Evolutionary conservation across 2,113 vertebrate species (phyloP).

Genomic region (Struthidea cinerea): DNA sequence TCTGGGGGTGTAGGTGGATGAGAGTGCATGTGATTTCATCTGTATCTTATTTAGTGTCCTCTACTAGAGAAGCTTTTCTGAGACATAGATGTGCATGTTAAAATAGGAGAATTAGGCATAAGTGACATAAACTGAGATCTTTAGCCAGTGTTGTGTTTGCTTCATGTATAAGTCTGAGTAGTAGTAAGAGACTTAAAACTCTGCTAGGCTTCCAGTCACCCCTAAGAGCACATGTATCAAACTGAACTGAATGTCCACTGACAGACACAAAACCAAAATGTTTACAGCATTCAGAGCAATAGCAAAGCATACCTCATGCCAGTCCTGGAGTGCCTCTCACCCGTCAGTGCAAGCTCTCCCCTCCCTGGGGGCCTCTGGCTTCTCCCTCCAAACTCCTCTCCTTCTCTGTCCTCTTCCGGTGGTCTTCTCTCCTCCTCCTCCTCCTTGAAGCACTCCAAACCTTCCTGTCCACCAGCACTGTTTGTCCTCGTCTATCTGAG

Average conservation of each 20-base stretch:
- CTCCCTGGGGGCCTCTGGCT: neutral
- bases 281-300: conserved; percentile 79
- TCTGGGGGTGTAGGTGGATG: neutral
- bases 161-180: neutral
- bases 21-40: neutral
- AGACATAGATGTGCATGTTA: conserved; percentile 52
- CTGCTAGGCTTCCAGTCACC: conserved; percentile 33
- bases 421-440: neutral
- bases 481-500: neutral
- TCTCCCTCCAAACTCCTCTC: neutral
- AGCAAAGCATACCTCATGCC: conserved; percentile 73
- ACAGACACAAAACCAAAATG: conserved; percentile 66
- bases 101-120: conserved; percentile 42
- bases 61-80: conserved; percentile 15
- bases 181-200: neutral
- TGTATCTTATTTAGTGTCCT: neutral
- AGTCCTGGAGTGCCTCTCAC: conserved; percentile 21
- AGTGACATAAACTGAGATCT: conserved; percentile 18
- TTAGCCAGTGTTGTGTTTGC: conserved; percentile 38
- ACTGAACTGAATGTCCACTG: conserved; percentile 44
- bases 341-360: neutral
- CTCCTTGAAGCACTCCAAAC: neutral
- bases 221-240: conserved; percentile 35
- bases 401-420: neutral
- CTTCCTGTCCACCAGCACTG: neutral